Conservation (phyloP, 2,888 invertebrate genomes). For the Mylabris sibirica region DNA sequence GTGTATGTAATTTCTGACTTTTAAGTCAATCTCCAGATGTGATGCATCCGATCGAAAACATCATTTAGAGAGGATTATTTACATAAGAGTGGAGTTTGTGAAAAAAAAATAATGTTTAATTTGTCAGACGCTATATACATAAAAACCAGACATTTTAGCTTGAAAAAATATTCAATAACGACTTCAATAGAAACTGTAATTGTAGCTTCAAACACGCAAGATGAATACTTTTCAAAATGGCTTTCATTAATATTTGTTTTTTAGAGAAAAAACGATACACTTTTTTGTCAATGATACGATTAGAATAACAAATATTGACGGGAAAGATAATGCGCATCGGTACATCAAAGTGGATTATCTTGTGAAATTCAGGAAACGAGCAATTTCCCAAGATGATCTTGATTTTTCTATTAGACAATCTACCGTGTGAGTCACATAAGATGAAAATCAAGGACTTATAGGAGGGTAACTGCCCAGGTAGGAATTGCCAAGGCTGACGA, state of each 20-base stretch:
- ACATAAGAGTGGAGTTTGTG: background rate
- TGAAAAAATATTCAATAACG: background rate
- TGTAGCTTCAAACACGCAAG: background rate
- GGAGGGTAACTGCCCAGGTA: too few relatives aligned
- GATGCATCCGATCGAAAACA: conserved; percentile 18
- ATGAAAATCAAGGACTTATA: too few relatives aligned
- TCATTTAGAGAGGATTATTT: conserved; percentile 22
- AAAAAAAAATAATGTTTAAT: conserved; percentile 23
- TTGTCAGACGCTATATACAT: conserved; percentile 29
- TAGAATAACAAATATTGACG: conserved; percentile 9
- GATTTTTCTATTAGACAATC: too few relatives aligned
- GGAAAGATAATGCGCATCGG: background rate
- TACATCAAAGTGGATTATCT: background rate
- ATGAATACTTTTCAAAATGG: background rate
- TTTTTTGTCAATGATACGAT: background rate
- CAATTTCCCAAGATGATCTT: too few relatives aligned
- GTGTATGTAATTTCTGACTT: conserved; percentile 22
- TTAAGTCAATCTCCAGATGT: conserved; percentile 28
- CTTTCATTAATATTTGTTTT: background rate
- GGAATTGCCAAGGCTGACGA: too few relatives aligned
- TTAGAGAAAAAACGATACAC: background rate
- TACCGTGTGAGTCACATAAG: too few relatives aligned
- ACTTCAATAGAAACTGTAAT: background rate
- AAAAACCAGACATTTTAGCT: conserved; percentile 7
- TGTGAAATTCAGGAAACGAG: background rate